phyloP scores from a whole-genome alignment of 2,888 invertebrate genomes.

The Cerceris ruficornis region DNA sequence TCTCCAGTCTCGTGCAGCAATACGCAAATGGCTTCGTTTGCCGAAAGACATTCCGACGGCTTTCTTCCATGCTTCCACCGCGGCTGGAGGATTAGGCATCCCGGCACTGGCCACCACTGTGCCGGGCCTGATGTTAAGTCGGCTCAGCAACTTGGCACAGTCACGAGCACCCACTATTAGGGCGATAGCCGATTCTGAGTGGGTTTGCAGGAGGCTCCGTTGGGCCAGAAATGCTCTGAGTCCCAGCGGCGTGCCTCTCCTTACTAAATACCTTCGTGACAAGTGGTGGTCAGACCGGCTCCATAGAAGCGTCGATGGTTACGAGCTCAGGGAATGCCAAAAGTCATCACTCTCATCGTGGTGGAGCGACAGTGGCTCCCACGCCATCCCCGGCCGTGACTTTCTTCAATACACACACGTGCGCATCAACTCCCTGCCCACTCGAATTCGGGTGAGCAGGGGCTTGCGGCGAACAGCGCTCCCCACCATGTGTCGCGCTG shows the following conservation, averaged over 20 bases:
- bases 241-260: slow-evolving; percentile 8
- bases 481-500: slow-evolving; percentile 67
- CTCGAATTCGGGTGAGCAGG: slow-evolving; percentile 64
- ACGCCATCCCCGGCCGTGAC: slow-evolving; percentile 69
- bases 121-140: slow-evolving; percentile 14
- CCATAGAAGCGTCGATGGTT: slow-evolving; percentile 58
- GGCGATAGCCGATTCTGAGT: slow-evolving; percentile 54
- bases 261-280: background rate
- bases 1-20: slow-evolving; percentile 64
- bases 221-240: slow-evolving; percentile 27
- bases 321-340: slow-evolving; percentile 46
- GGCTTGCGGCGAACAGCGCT: slow-evolving; percentile 45
- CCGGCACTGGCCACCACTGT: slow-evolving; percentile 51
- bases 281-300: slow-evolving; percentile 39
- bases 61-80: slow-evolving; percentile 70
- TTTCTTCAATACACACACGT: slow-evolving; percentile 72
- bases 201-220: slow-evolving; percentile 10
- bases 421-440: slow-evolving; percentile 71
- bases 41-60: slow-evolving; percentile 57
- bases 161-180: slow-evolving; percentile 52
- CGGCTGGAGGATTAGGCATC: slow-evolving; percentile 66
- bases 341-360: slow-evolving; percentile 9
- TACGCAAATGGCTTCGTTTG: slow-evolving; percentile 70
- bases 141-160: slow-evolving; percentile 1
- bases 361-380: slow-evolving; percentile 50